Evolutionary conservation across 2,888 invertebrate species (phyloP).

Genomic region (Dione vanillae): DNA sequence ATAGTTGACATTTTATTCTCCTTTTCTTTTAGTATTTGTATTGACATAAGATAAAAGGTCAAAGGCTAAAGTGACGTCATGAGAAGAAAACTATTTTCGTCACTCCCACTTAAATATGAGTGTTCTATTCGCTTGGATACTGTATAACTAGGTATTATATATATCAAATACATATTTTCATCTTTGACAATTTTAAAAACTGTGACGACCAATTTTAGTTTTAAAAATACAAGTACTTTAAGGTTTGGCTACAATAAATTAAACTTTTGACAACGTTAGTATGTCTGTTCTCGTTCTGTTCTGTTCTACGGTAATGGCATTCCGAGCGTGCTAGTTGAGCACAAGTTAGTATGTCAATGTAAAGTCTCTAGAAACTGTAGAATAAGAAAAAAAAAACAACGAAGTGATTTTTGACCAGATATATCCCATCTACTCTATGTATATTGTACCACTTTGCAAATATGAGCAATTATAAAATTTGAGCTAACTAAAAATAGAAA

Average conservation of each 20-base stretch:
- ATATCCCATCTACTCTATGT: neutral
- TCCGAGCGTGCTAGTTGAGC: too few species aligned
- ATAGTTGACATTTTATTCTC: constrained; percentile 22
- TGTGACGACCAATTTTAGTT: neutral
- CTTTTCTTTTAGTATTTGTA: constrained; percentile 43
- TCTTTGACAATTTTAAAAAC: neutral
- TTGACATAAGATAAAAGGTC: constrained; percentile 51
- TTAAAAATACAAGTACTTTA: constrained; percentile 5
- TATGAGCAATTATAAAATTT: neutral
- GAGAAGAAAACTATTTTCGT: neutral
- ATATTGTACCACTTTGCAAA: neutral
- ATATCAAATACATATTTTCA: neutral
- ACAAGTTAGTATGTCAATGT: neutral
- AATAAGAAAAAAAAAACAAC: neutral
- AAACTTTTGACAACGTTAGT: neutral
- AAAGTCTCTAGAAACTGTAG: neutral
- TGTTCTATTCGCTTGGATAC: neutral
- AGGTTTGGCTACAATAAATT: constrained; percentile 1
- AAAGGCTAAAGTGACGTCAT: constrained; percentile 50
- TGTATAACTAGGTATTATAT: too few species aligned
- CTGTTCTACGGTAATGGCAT: too few species aligned
- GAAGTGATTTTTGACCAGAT: neutral
- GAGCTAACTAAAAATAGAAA: too few species aligned
- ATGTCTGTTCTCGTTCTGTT: too few species aligned
- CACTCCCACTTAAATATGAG: neutral